Evolutionary conservation across 2,888 invertebrate species (phyloP), one percentile per base, ranked within the genome.

Genomic region (Peribatodes rhomboidaria): DNA sequence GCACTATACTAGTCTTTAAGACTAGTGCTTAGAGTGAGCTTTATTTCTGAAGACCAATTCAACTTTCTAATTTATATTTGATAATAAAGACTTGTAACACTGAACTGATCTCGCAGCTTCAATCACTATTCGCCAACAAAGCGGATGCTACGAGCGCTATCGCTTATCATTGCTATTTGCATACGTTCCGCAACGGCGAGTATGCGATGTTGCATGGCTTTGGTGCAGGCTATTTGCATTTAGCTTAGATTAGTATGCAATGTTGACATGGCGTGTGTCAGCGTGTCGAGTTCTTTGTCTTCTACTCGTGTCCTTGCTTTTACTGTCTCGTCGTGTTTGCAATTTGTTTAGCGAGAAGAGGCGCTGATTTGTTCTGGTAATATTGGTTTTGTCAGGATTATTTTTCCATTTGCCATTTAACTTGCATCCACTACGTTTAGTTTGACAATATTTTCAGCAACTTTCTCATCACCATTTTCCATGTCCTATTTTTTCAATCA

Each of bases 131-230:
- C 62, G 42, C 14, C 18, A 35, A 49, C 55, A 31, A 50, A 73
- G 68, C 71, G 79, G 76, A 74, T 76, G 70, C 66, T 61, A 60
- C 59, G 56, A 39, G 50, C 57, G 65, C 70, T 74, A 74, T 74
- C 72, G 59, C 67, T 72, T 74, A 74, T 75, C 73, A 64, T 35
- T 20, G 56, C 44, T 47, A 33, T 63, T 58, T 53, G 27, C 53
- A 58, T 53, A 41, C 11, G 49, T 57, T 41, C 37, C 33, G 54
- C 59, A 54, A 59, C 18, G 47, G 13, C 10, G 27, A 11, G 18
- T 16, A 16, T 16, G 41, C 33, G 33, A n/a, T 14, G 33, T 41
- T 54, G 57, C 37, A 49, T 22, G 66, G 66, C 69, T 70, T 70
- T 14, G 35, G 41, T 49, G 59, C 42, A 59, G 35, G 49, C 7